Base-by-base conservation (phyloP, 1,140 invertebrate genomes). In the Lordiphosa collinella region DNA sequence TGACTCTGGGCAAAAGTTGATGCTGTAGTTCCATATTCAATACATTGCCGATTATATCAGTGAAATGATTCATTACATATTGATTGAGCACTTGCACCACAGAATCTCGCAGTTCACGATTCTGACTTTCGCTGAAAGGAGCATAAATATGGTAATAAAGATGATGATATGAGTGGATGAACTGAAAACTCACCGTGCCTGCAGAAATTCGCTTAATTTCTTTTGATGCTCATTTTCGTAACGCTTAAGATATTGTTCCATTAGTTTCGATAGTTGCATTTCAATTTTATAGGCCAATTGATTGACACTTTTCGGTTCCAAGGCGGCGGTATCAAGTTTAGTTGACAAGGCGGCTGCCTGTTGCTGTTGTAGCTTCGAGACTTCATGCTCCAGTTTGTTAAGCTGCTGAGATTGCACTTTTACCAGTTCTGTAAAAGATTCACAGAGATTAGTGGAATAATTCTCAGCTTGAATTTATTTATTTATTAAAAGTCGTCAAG, bases 1-100 rank as follows among this genome's bases (percentile, higher is more conserved):
- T 80, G 58, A 92, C 84, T 59, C 91, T 88, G 82, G 91, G 87
- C 1, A 92, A 86, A n/a, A 93, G 75, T 4, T 88, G 84, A 6
- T 89, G 78, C 50, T 90, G 90, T 46, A 91, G 84, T 67, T 91
- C 90, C 47, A 89, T 86, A 32, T 82, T 75, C 2, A 91, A 58
- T 8, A 90, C 82, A 16, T 87, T 88, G 46, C 90, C 88, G 57
- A 91, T 66, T 25, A 90, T 89, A 16, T 91, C 90, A 9, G 78
- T 65, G 8, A 91, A 67, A 40, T 89, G 84, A 73, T 87, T 92
- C 72, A 55, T 89, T 37, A 82, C 87, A 55, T 89, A 85, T 49
- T 90, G 89, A 48, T 88, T 88, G 1, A 90, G 58, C 31, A 84
- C 87, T 12, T 84, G 72, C 1, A 90, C 46, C 35, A 91, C 70